Conservation (phyloP, 1,140 invertebrate genomes). For the Acromyrmex charruanus region DNA sequence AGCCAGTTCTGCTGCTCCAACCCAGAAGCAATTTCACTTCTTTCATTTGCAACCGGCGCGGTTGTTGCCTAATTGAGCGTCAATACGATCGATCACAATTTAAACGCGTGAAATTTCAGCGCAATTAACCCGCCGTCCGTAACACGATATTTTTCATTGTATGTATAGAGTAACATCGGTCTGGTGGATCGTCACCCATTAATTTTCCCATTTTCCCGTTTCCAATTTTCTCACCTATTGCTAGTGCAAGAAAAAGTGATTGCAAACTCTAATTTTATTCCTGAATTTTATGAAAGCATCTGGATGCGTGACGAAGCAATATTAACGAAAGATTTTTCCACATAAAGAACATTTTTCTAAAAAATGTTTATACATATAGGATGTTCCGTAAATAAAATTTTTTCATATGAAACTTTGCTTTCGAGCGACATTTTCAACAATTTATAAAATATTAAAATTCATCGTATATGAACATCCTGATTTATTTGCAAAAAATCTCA, state of each 20-base stretch:
- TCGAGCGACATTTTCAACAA: too few species aligned
- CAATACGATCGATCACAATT: constrained; percentile 42
- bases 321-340: neutral
- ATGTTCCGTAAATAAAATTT: too few species aligned
- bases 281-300: neutral
- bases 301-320: neutral
- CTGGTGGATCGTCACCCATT: neutral
- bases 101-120: constrained; percentile 49
- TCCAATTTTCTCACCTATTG: constrained; percentile 6
- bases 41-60: constrained; percentile 18
- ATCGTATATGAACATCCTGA: too few species aligned
- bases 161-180: constrained; percentile 1
- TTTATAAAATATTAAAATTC: too few species aligned
- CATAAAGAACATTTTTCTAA: neutral
- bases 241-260: neutral
- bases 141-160: constrained; percentile 31
- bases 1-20: neutral
- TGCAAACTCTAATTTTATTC: neutral
- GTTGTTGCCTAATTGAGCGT: constrained; percentile 30
- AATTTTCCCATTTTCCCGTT: constrained; percentile 11
- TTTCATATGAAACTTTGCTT: too few species aligned
- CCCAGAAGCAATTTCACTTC: constrained; percentile 26
- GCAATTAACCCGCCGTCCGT: constrained; percentile 14
- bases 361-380: neutral
- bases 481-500: neutral